Conservation (phyloP, 2,888 invertebrate species). For the Melieria crassipennis region DNA sequence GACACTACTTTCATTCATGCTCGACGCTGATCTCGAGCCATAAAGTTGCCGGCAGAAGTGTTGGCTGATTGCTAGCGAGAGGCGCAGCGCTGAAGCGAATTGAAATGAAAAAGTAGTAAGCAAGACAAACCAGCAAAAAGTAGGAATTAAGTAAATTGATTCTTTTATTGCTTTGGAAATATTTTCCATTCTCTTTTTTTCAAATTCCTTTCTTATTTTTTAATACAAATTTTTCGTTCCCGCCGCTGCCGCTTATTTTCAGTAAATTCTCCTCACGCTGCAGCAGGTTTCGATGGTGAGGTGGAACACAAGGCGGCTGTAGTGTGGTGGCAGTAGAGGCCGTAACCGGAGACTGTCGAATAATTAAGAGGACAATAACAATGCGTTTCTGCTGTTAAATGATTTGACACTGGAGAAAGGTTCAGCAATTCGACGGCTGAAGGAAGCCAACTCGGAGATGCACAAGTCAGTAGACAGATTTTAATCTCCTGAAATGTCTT, state of each 20-base stretch:
- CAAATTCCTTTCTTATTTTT: background rate
- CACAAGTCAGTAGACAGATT: background rate
- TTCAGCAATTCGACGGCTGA: background rate
- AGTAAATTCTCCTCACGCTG: too few species aligned
- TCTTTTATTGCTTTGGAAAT: conserved; percentile 26
- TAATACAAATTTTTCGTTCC: background rate
- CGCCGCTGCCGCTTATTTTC: background rate
- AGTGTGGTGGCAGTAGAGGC: too few species aligned
- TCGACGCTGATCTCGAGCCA: too few species aligned
- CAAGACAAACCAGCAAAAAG: conserved; percentile 10
- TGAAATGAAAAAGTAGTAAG: too few species aligned
- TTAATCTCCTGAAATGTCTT: conserved; percentile 21
- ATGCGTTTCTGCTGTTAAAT: conserved; percentile 7
- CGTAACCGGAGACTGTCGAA: conserved; percentile 13
- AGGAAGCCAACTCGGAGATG: background rate
- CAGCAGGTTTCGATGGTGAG: too few species aligned
- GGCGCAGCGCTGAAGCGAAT: too few species aligned
- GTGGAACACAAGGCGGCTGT: too few species aligned
- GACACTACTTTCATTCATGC: too few species aligned
- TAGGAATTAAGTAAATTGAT: conserved; percentile 31
- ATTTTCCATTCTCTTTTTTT: background rate
- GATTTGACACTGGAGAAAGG: conserved; percentile 8
- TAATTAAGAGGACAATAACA: conserved; percentile 18
- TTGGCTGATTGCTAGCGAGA: too few species aligned
- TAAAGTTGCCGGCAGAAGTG: too few species aligned